Conservation (phyloP, 1,140 invertebrate species). For the Acromyrmex charruanus region DNA sequence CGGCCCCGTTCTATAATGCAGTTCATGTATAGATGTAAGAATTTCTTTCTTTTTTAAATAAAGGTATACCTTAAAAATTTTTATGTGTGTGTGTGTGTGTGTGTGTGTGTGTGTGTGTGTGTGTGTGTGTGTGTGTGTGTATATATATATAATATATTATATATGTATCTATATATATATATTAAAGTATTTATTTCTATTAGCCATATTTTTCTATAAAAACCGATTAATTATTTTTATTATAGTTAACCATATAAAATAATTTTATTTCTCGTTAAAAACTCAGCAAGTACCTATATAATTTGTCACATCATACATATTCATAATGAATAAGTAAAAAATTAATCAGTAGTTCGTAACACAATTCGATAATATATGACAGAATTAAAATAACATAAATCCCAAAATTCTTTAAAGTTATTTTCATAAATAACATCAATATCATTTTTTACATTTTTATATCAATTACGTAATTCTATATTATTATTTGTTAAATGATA, state of each 20-base stretch:
- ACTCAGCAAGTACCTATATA: too few species aligned
- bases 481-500: neutral
- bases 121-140: too few species aligned
- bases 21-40: constrained; percentile 57
- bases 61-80: constrained; percentile 42
- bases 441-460: neutral
- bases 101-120: too few species aligned
- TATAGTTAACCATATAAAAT: neutral
- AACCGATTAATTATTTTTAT: neutral
- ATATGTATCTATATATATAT: too few species aligned
- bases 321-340: neutral
- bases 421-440: neutral
- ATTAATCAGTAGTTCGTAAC: neutral
- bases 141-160: too few species aligned
- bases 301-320: neutral
- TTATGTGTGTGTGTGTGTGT: neutral
- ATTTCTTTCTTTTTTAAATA: constrained; percentile 53
- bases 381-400: neutral
- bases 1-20: constrained; percentile 32
- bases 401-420: neutral
- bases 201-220: neutral
- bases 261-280: neutral
- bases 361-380: neutral
- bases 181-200: neutral
- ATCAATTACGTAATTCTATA: constrained; percentile 10